phyloP scores from a whole-genome alignment of 2,113 vertebrate genomes.

The Bufo gargarizans region DNA sequence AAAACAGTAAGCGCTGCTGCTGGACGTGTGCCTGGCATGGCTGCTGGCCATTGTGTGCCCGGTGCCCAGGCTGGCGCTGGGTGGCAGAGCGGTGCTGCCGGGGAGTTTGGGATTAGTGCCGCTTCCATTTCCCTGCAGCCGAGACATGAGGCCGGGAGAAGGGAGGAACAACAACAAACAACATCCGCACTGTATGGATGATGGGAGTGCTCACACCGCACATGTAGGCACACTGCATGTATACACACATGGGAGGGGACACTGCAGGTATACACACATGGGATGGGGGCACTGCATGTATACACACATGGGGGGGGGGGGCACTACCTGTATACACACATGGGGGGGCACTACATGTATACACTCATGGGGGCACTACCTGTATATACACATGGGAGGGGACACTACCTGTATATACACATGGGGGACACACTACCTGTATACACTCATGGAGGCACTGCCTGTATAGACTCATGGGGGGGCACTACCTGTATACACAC shows the following conservation, averaged over 20 bases:
- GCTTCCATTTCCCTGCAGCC: conserved; percentile 11
- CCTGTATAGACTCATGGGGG: background rate
- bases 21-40: background rate
- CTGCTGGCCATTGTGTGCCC: background rate
- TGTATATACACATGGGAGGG: background rate
- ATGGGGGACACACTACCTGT: background rate
- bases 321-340: background rate
- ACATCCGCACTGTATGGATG: conserved; percentile 29
- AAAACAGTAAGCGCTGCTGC: conserved; percentile 73
- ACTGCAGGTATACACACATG: background rate
- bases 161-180: conserved; percentile 45
- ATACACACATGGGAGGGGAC: background rate
- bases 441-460: background rate
- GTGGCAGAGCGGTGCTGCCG: background rate
- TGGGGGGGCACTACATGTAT: background rate
- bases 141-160: conserved; percentile 8
- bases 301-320: background rate
- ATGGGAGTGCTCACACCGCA: background rate
- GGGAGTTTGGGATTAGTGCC: background rate
- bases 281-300: background rate
- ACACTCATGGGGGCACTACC: background rate
- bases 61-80: background rate
- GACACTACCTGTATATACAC: background rate
- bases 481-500: background rate
- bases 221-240: background rate